Evolutionary conservation across 2,113 vertebrate species (phyloP).

Genomic region (Phyllostomus discolor): DNA sequence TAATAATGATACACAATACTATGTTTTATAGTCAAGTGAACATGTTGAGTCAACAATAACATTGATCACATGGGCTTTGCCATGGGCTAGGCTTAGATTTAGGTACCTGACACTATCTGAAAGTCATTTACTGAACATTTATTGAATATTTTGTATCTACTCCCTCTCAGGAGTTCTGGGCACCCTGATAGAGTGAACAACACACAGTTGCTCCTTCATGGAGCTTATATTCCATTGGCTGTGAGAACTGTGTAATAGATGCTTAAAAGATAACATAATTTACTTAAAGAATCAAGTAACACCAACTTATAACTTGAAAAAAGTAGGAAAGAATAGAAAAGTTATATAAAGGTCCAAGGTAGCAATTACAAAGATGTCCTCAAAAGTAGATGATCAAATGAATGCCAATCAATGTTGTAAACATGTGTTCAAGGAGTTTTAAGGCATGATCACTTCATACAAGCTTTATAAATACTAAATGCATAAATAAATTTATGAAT

Average conservation of each 20-base stretch:
- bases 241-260: neutral
- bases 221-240: neutral
- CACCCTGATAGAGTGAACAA: neutral
- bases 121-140: neutral
- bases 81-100: neutral
- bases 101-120: neutral
- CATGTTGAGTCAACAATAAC: neutral
- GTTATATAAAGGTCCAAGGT: neutral
- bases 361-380: neutral
- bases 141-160: neutral
- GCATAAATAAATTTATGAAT: neutral
- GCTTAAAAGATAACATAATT: neutral
- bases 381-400: neutral
- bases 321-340: neutral
- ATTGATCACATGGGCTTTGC: neutral
- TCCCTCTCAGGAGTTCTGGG: neutral
- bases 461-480: neutral
- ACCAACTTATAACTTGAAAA: neutral
- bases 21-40: neutral
- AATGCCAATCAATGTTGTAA: neutral
- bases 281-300: neutral
- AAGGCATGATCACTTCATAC: neutral
- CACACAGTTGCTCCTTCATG: neutral
- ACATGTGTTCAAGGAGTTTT: neutral
- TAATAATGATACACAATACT: neutral